Evolutionary conservation across 92 coral and sea anemone species (phyloP).

Genomic region (Phymanthus crucifer): DNA sequence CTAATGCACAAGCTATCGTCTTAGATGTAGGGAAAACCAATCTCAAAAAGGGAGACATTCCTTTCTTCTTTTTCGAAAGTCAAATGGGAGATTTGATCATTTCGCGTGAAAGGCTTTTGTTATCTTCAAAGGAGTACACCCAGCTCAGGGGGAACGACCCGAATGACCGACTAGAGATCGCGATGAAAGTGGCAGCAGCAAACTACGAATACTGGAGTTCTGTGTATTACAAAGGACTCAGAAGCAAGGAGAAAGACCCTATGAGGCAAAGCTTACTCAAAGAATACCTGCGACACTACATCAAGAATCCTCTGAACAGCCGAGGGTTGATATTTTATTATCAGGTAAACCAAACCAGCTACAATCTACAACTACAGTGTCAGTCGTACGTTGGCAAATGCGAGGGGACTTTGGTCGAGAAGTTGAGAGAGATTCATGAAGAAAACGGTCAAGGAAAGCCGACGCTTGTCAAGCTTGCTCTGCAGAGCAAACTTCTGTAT

Average conservation of each 20-base stretch:
- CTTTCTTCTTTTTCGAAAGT: slow-evolving; percentile 6
- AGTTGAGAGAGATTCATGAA: slow-evolving; percentile 48
- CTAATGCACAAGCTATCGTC: slow-evolving; percentile 10
- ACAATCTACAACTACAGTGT: slow-evolving; percentile 50
- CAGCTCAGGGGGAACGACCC: slow-evolving; percentile 50
- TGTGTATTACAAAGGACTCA: slow-evolving; percentile 49
- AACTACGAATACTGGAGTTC: slow-evolving; percentile 73
- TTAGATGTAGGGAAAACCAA: slow-evolving; percentile 29
- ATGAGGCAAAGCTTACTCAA: slow-evolving; percentile 56
- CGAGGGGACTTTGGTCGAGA: slow-evolving; percentile 52
- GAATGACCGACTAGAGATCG: slow-evolving; percentile 60
- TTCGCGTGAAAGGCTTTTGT: background rate
- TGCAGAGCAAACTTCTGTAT: slow-evolving; percentile 52
- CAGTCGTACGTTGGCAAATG: slow-evolving; percentile 73
- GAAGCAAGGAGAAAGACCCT: slow-evolving; percentile 49
- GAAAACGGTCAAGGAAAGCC: slow-evolving; percentile 44
- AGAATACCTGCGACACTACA: slow-evolving; percentile 62
- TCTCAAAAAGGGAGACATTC: slow-evolving; percentile 11
- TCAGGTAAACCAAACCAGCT: slow-evolving; percentile 49
- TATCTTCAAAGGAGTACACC: slow-evolving; percentile 10
- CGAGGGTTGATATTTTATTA: slow-evolving; percentile 70
- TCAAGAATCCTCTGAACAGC: slow-evolving; percentile 71
- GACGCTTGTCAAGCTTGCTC: slow-evolving; percentile 60
- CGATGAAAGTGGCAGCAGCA: slow-evolving; percentile 72
- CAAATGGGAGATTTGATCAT: background rate